Evolutionary conservation across 2,888 invertebrate genomes (phyloP), one percentile per base, ranked within the genome.

Genomic region (Ichneumoninae sp.): DNA sequence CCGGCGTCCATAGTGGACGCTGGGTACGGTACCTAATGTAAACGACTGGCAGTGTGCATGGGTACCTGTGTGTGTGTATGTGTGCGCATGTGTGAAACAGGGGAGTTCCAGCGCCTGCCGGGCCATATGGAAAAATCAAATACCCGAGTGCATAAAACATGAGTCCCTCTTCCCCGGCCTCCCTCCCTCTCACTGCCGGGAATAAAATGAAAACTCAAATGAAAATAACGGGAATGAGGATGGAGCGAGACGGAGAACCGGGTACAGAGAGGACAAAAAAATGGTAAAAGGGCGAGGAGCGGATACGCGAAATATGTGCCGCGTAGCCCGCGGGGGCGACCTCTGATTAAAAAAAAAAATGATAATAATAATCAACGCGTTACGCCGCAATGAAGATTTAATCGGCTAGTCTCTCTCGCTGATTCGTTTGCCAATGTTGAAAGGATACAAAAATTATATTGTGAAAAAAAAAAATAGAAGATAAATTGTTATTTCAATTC

Each of bases 81-180:
- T 26, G 3, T 40, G 26, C 6, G 57, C 30, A 8, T 73, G 26
- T 26, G 26, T 47, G 70, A 69, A 79, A 77, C 65, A 76, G 70
- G 50, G 70, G 74, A 78, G 63, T 52, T 54, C 30, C 73, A 71
- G 50, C 54, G 50, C 73, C 54, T 78, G 68, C 36, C 33, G 78
- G 70, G 66, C 78, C 73, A 83, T 80, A 77, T 77, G 81, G 79
- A 87, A 88, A 88, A 89, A 89, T 89, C 87, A 88, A 87, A 87
- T 88, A 88, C 83, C 84, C 79, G 86, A 83, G 88, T 88, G 88
- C 88, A 89, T 89, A 88, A 89, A 89, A 89, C 88, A 89, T 88
- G 89, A 89, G 85, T 63, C 60, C 75, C 54, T 68, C 76, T 47
- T n/a, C n/a, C 30, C 19, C 36, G 22, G 10, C 40, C 50, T 44